A percentile compares a stretch with the other conserved stretches of the same genome.
phyloP scores from a whole-genome alignment of 2,797 vertebrate genomes.

The Enteromius trimaculatus region DNA sequence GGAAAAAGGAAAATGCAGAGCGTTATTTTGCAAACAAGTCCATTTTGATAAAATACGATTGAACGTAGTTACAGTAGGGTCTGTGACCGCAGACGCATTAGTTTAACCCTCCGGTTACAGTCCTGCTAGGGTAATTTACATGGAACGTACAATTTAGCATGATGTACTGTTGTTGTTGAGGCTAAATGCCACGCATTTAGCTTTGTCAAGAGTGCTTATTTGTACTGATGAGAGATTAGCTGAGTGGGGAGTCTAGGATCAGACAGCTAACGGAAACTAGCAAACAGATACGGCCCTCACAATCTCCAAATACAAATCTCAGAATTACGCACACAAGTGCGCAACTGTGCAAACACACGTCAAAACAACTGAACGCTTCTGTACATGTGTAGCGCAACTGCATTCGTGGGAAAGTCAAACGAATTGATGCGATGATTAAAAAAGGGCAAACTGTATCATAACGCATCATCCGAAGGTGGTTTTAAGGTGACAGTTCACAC shows the following conservation, averaged over 20 bases:
- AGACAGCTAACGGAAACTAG: constrained; percentile 32
- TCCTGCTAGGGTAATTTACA: not conserved
- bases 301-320: constrained; percentile 6
- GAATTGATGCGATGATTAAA: not conserved
- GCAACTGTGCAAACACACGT: not conserved
- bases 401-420: not conserved
- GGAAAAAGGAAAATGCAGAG: not conserved
- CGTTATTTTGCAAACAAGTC: not conserved
- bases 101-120: constrained; percentile 11
- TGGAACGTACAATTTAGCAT: constrained; percentile 22
- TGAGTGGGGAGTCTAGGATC: constrained; percentile 57
- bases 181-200: not conserved
- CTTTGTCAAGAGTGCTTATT: constrained; percentile 29
- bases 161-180: constrained; percentile 17
- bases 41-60: not conserved
- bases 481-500: not conserved
- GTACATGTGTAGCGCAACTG: not conserved
- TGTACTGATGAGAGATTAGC: constrained; percentile 64
- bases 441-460: not conserved
- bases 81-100: not conserved
- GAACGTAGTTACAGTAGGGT: not conserved
- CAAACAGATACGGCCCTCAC: constrained; percentile 14
- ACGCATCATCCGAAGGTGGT: not conserved
- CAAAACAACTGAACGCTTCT: not conserved
- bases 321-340: not conserved